These are phyloP conservation scores for Hyles lineata DNA, from an alignment of 2,888 invertebrate species.

Conservation along the genomic window DNA sequence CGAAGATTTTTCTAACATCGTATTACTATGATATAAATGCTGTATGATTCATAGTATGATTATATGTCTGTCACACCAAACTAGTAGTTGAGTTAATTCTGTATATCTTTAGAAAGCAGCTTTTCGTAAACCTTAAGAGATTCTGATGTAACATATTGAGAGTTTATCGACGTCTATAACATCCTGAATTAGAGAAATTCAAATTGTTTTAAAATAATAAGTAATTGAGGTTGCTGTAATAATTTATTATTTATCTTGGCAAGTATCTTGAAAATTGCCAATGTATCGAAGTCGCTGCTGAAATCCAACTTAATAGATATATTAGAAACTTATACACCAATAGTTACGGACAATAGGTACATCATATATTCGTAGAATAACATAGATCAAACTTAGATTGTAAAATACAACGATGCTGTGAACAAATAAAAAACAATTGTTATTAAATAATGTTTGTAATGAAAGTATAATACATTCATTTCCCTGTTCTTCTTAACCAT, in stretches of 20 bases:
- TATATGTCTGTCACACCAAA: too few species aligned
- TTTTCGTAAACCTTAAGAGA: background rate
- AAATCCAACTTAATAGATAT: conserved; percentile 11
- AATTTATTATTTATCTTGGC: background rate
- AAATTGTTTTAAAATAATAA: too few species aligned
- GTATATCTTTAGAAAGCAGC: background rate
- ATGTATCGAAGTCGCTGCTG: background rate
- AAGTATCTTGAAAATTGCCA: background rate
- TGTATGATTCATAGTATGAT: too few species aligned
- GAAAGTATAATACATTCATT: background rate
- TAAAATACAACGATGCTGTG: conserved; percentile 44
- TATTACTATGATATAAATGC: background rate
- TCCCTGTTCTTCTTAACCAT: background rate
- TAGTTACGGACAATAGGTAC: conserved; percentile 34
- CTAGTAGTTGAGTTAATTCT: too few species aligned
- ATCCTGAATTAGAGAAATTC: too few species aligned
- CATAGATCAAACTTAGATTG: conserved; percentile 40
- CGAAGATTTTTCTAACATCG: background rate
- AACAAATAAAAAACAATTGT: conserved; percentile 35
- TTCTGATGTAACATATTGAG: too few species aligned
- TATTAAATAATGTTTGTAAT: conserved; percentile 24
- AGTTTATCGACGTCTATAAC: too few species aligned
- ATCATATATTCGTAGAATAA: conserved; percentile 43
- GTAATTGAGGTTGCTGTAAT: too few species aligned
- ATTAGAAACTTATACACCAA: conserved; percentile 14